Evolutionary conservation across 2,888 invertebrate species (phyloP).

Genomic region (Archaeoteleia sp.): DNA sequence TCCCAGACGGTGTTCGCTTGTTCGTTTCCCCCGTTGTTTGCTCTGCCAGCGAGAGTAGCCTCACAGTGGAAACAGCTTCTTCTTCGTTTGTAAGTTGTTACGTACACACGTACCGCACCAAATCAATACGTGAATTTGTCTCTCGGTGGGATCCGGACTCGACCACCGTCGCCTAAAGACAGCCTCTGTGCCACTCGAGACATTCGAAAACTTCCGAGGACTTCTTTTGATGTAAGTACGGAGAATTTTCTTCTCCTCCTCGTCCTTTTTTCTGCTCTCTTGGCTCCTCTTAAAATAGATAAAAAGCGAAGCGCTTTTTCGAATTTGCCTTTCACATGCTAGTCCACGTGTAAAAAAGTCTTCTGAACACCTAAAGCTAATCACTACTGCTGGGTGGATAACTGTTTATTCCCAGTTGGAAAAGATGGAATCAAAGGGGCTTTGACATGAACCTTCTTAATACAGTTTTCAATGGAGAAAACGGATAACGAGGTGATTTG

Average conservation of each 20-base stretch:
- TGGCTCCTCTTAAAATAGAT: conserved; percentile 16
- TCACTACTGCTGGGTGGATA: conserved; percentile 21
- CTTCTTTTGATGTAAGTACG: conserved; percentile 43
- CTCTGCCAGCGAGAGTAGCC: conserved; percentile 31
- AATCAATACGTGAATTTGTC: conserved; percentile 51
- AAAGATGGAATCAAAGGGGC: conserved; percentile 22
- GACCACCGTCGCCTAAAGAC: conserved; percentile 30
- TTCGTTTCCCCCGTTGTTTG: conserved; percentile 44
- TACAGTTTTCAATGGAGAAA: conserved; percentile 14
- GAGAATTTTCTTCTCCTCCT: conserved; percentile 25
- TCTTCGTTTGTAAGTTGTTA: conserved; percentile 46
- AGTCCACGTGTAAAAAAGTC: conserved; percentile 26
- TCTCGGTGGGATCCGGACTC: conserved; percentile 20
- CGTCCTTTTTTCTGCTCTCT: conserved; percentile 4
- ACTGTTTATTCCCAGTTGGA: conserved; percentile 19
- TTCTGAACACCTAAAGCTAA: conserved; percentile 11
- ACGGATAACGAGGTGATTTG: no score
- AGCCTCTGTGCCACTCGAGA: conserved; percentile 10
- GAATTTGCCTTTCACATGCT: conserved; percentile 34
- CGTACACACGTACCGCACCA: conserved; percentile 35
- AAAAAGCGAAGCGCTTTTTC: conserved; percentile 16
- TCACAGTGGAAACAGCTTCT: conserved; percentile 35
- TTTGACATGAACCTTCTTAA: conserved; percentile 37
- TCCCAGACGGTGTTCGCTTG: conserved; percentile 37
- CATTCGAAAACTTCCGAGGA: conserved; percentile 30